Evolutionary conservation across 2,888 invertebrate genomes (phyloP), one percentile per base, ranked within the genome.

Genomic region (Monopis laevigella): DNA sequence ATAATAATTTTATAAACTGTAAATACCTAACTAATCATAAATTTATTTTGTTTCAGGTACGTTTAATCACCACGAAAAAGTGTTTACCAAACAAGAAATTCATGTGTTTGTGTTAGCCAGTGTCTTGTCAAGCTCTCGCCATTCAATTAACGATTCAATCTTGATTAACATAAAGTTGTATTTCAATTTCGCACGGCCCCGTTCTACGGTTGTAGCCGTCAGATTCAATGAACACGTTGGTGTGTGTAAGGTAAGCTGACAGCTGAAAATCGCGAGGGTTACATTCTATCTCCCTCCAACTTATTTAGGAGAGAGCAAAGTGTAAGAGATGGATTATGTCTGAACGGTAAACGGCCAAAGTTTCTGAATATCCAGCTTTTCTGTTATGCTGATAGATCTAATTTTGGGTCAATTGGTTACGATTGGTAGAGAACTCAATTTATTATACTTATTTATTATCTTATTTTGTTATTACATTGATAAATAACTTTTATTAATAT

Each of bases 31-130:
- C 21, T 36, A 36, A 36, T 16, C 10, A 19, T 7, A 21, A 21
- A 4, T 57, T 54, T 62, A 50, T 59, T 60, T 74, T 72, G 70
- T 78, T 75, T 49, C 77, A 78, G 75, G 75, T 77, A 73, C 74
- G 74, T 51, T 56, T 51, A 46, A 24, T 11, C 6, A 21, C 11
- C 13, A 19, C 7, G 21, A 36, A 12, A 27, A 39, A 16, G 3
- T 5, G 16, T 21, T n/a, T 36, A 7, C 21, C 19, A 32, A 2
- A 21, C 17, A 35, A 57, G 59, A 63, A 64, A 59, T 62, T 63
- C 59, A 62, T 63, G 65, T 62, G 45, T 53, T 55, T 61, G 60
- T 59, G 58, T 56, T 56, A 58, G 50, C 45, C 54, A 54, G 62
- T 60, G 62, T 63, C 62, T 64, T 64, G 65, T 62, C 64, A 62